Base-by-base conservation (phyloP, 2,113 vertebrate species). In the Turnix velox region DNA sequence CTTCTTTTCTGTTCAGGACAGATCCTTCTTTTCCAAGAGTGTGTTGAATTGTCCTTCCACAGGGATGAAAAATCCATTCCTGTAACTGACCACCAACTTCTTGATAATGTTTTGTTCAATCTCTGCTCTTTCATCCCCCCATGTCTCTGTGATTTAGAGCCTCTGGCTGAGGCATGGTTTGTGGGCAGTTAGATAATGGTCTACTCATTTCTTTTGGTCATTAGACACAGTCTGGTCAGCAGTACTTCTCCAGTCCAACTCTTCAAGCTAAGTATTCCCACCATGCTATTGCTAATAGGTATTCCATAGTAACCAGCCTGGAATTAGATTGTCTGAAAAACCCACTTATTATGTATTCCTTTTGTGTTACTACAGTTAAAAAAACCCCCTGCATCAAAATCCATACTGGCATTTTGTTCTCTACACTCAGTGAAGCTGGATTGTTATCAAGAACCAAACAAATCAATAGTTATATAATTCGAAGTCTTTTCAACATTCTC, bases 361-460 rank as follows among this genome's bases (percentile, higher is more conserved):
- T 84, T 61, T 51, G 43, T 92, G 67, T 67, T 59, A 69, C 18
- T 48, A 37, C 25, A 92, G 85, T 51, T 65, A 81, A 77, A 76
- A 3, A 15, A 22, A 54, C 1, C 28, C n/a, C n/a, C n/a, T n/a
- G 27, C 31, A 57, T 37, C 10, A 4, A 87, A 93, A 91, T 91
- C 93, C 79, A 92, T 80, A 65, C 25, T 10, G 16, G 19, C 62
- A 51, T 88, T 88, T 81, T 87, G 67, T 77, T 63, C 10, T n/a
- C 23, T 54, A 73, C 52, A 7, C 30, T 71, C 68, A 77, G 24
- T 54, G 59, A 87, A 76, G 37, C 46, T 88, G 8, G 5, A 87
- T 37, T 76, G 46, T 55, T 93, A 87, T 45, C 35, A 92, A 78
- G 85, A 92, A 78, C 27, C 30, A 80, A 93, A 84, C 61, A 91